Evolutionary conservation across 1,140 invertebrate genomes (phyloP).

Genomic region (Drosophila repletoides): DNA sequence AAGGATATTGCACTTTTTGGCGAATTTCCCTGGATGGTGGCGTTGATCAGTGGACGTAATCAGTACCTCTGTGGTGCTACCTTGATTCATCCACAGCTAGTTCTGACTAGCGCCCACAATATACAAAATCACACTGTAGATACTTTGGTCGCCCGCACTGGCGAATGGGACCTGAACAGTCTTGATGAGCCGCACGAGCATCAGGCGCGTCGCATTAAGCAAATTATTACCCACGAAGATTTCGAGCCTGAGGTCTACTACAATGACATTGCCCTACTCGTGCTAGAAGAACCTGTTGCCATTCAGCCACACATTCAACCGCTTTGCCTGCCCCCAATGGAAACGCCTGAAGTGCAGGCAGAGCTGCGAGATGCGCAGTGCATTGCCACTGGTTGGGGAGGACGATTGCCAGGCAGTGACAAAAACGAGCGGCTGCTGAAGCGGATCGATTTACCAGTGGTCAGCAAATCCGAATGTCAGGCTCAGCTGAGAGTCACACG

Average conservation of each 20-base stretch:
- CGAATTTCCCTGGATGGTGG: constrained; percentile 92
- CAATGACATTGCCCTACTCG: constrained; percentile 88
- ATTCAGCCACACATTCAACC: constrained; percentile 88
- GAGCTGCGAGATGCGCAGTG: constrained; percentile 75
- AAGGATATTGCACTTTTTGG: constrained; percentile 85
- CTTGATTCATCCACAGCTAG: constrained; percentile 85
- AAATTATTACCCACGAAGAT: constrained; percentile 84
- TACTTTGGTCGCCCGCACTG: constrained; percentile 84
- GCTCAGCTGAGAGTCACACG: constrained; percentile 84
- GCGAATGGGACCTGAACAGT: constrained; percentile 89
- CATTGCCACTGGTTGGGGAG: constrained; percentile 87
- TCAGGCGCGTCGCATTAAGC: constrained; percentile 86
- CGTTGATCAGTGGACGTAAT: constrained; percentile 85
- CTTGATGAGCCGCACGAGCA: constrained; percentile 83
- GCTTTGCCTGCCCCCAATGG: constrained; percentile 86
- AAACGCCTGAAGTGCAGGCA: constrained; percentile 42
- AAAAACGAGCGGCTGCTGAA: constrained; percentile 82
- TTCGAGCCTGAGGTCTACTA: constrained; percentile 82
- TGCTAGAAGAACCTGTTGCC: constrained; percentile 85
- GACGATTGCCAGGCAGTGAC: constrained; percentile 85
- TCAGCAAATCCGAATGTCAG: constrained; percentile 84
- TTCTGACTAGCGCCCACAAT: constrained; percentile 87
- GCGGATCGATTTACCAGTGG: constrained; percentile 86
- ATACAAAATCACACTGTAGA: constrained; percentile 67
- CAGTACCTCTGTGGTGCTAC: constrained; percentile 86